A percentile compares a stretch with the other conserved stretches of the same genome.
phyloP scores from a whole-genome alignment of 2,113 vertebrate genomes.

The Mus spicilegus region DNA sequence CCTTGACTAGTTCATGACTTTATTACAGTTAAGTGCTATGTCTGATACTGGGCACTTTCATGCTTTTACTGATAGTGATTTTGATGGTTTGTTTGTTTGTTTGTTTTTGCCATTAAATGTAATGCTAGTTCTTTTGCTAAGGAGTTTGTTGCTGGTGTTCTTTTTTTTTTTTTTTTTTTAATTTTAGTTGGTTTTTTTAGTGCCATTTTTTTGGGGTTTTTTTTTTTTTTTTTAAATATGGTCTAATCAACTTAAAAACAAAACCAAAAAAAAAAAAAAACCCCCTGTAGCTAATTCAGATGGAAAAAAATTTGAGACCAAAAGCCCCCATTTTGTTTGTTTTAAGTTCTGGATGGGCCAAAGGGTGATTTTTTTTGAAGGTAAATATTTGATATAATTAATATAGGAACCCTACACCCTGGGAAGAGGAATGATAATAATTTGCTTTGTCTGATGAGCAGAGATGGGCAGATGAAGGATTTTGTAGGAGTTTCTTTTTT shows the following conservation, averaged over 20 bases:
- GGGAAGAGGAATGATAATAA: neutral
- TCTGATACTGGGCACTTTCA: neutral
- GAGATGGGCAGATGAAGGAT: neutral
- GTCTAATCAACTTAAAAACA: neutral
- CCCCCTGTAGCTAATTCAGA: neutral
- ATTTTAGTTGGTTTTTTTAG: constrained; percentile 44
- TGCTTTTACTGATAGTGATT: neutral
- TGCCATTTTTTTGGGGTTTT: neutral
- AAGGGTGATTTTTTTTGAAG: neutral
- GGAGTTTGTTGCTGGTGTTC: neutral
- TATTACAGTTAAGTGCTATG: neutral
- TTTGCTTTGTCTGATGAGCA: constrained; percentile 42
- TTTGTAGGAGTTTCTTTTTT: constrained; percentile 32
- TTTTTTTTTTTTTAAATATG: neutral
- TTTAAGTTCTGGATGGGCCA: neutral
- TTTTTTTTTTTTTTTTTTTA: too few species aligned
- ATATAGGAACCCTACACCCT: neutral
- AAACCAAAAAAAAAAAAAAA: neutral
- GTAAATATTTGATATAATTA: constrained; percentile 10
- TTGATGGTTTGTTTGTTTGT: neutral
- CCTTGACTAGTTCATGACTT: constrained; percentile 24
- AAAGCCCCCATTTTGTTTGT: neutral
- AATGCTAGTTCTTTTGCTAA: constrained; percentile 41
- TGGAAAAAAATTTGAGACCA: neutral
- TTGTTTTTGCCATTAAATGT: neutral